A percentile compares a stretch with the other conserved stretches of the same genome.
phyloP scores from a whole-genome alignment of 53 echinoderm and acorn worm genomes.

The Stichopus horrens region DNA sequence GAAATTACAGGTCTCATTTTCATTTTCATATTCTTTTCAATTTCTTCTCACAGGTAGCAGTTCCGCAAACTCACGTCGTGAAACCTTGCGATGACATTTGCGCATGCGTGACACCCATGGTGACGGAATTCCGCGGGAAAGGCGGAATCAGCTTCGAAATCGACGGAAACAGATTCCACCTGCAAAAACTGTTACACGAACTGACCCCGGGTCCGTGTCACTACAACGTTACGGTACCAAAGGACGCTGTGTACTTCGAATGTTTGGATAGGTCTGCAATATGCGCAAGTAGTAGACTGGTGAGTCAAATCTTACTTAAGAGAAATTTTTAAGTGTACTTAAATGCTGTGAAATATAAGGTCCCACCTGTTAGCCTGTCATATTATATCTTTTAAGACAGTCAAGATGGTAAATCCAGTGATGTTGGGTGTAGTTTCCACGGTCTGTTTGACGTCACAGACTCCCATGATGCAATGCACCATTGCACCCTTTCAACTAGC shows the following conservation, averaged over 20 bases:
- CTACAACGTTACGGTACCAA: not conserved
- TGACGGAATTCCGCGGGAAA: not conserved
- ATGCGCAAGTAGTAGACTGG: conserved; percentile 10
- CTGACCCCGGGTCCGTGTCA: not conserved
- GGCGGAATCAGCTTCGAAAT: conserved; percentile 16
- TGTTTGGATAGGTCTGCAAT: not conserved
- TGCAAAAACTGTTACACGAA: conserved; percentile 23
- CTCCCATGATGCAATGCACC: too few relatives aligned
- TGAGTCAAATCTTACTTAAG: not conserved
- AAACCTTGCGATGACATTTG: conserved; percentile 12
- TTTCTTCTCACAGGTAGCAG: not conserved
- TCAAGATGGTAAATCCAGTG: too few relatives aligned
- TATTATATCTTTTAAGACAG: too few relatives aligned
- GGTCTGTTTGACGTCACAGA: too few relatives aligned
- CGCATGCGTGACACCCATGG: conserved; percentile 17
- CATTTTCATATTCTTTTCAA: not conserved
- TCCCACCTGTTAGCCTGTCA: too few relatives aligned
- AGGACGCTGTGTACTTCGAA: conserved; percentile 15
- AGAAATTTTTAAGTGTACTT: too few relatives aligned
- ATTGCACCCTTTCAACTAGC: too few relatives aligned
- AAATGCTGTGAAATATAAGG: too few relatives aligned
- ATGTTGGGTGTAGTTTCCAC: too few relatives aligned
- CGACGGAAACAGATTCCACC: conserved; percentile 35
- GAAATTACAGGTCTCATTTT: not conserved
- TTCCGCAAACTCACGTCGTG: not conserved